Evolutionary conservation across 2,113 vertebrate species (phyloP), one percentile per base, ranked within the genome.

Genomic region (Sebastes fasciatus): DNA sequence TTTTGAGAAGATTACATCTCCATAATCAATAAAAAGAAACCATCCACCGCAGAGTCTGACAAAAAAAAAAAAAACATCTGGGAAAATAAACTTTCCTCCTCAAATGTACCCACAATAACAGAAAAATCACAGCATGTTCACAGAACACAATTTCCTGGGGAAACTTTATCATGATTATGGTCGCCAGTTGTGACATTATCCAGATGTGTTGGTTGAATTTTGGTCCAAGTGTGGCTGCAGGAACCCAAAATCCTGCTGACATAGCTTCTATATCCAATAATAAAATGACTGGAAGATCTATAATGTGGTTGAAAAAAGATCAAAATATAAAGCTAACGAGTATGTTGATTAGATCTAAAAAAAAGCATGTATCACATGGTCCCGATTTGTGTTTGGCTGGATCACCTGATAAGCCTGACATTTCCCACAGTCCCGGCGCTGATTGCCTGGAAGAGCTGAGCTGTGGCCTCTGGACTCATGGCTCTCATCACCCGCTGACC

Each of bases 1-100:
- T 94, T 93, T 95, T 91, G 70, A 87, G 88, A 86, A 92, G 89
- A 94, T 95, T 94, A 88, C 89, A 95, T 94, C 92, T 91, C 87
- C 91, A 93, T 94, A 93, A 95, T 94, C 91, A 93, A 94, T 94
- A 91, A 86, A 88, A 86, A 72, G 23, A 88, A 79, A 82, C 64
- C 77, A 86, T 74, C 83, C 73, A 89, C 70, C 74, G 57, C 73
- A 49, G 66, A 42, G 57, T 82, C 43, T 46, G 34, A 70, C 57
- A 58, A 66, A 63, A 57, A 63, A 80, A 80, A 55, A 66, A 75
- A 62, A 87, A 66, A 63, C 76, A 89, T 88, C 81, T 83, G 72
- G 69, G 63, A 88, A 88, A 88, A 87, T 77, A 77, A 83, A 66
- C 42, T 8, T 67, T 57, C 67, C 46, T 14, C 43, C 9, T 74